phyloP scores from a whole-genome alignment of 92 coral and sea anemone species.

The Zoanthus sociatus region DNA sequence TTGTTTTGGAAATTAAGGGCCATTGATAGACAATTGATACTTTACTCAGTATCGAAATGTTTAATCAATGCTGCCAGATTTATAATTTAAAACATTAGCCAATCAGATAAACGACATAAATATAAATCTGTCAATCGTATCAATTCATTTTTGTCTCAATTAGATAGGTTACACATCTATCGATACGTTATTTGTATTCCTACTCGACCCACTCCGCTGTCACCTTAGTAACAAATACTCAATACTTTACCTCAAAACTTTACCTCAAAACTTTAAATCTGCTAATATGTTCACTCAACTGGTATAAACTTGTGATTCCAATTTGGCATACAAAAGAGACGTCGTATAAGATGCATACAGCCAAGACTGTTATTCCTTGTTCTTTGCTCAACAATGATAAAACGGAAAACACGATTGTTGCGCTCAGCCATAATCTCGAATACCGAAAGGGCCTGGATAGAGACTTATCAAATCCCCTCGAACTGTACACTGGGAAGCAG shows the following conservation, averaged over 20 bases:
- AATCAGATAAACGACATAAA: no score
- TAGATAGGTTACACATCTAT: no score
- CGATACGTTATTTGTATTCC: neutral
- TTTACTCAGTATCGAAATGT: no score
- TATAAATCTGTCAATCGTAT: no score
- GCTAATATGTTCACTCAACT: constrained; percentile 13
- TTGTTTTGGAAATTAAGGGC: no score
- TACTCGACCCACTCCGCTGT: neutral
- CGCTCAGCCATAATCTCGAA: constrained; percentile 68
- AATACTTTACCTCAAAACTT: constrained; percentile 56
- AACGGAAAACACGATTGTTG: constrained; percentile 49
- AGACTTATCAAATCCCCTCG: constrained; percentile 6
- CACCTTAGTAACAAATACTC: neutral
- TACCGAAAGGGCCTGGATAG: constrained; percentile 52
- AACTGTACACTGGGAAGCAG: constrained; percentile 35
- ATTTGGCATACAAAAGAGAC: constrained; percentile 58
- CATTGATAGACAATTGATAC: no score
- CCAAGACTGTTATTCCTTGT: constrained; percentile 78
- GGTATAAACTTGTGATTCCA: constrained; percentile 12
- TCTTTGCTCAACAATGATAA: constrained; percentile 80
- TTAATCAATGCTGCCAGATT: no score
- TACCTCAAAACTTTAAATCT: constrained; percentile 55
- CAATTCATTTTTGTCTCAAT: no score
- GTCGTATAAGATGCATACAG: constrained; percentile 77
- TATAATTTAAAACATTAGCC: no score